Percentiles rank a stretch among this genome's conserved stretches.
phyloP scores from a whole-genome alignment of 2,797 vertebrate species.

The Tachyglossus aculeatus region DNA sequence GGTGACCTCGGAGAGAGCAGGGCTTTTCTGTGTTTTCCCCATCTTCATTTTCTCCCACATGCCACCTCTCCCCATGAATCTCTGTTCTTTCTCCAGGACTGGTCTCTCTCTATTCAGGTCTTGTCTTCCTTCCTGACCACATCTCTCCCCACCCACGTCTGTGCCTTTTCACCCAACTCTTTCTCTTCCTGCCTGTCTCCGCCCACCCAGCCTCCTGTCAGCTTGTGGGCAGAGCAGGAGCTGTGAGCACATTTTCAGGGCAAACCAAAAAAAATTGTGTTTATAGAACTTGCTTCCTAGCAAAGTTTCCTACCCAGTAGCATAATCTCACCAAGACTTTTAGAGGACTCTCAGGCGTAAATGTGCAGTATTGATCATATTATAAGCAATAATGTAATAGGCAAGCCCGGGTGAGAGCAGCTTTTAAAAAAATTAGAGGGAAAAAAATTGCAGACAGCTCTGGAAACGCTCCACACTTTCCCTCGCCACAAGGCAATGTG shows the following conservation, averaged over 20 bases:
- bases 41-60: too few species aligned
- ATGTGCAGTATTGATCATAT: neutral
- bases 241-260: too few species aligned
- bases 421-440: neutral
- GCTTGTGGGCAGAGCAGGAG: fast-evolving
- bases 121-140: too few species aligned
- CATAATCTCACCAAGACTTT: conserved; percentile 4
- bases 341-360: neutral
- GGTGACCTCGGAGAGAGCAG: too few species aligned
- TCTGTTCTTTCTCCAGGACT: too few species aligned
- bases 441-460: neutral
- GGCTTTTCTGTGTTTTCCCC: too few species aligned
- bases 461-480: conserved; percentile 16
- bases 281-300: conserved; percentile 12
- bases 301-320: conserved; percentile 13
- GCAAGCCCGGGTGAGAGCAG: neutral
- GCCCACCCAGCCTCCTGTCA: too few species aligned
- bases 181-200: neutral
- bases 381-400: neutral
- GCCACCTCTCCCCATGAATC: too few species aligned
- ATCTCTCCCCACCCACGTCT: neutral
- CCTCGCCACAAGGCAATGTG: neutral
- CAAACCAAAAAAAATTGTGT: too few species aligned
- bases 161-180: neutral
- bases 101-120: too few species aligned